A percentile compares a stretch with the other conserved stretches of the same genome.
Conservation (phyloP, 2,113 vertebrate species). For the Hydrochoerus hydrochaeris region DNA sequence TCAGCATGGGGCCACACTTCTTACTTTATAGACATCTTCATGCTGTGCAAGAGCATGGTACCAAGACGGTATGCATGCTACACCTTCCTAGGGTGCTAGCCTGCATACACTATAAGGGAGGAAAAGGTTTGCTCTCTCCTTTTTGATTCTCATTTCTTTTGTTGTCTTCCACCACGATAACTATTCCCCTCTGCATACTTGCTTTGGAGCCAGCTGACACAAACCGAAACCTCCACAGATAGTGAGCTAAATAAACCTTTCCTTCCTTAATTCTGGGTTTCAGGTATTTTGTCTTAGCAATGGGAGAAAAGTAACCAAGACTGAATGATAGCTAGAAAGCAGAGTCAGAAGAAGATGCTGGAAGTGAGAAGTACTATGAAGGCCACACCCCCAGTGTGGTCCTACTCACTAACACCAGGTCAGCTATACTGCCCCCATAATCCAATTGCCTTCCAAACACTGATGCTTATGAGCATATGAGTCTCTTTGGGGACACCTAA, state of each 20-base stretch:
- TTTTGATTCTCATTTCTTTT: background rate
- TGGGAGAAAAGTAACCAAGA: background rate
- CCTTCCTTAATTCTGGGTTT: background rate
- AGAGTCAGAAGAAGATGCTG: background rate
- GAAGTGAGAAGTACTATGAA: background rate
- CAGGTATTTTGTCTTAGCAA: background rate
- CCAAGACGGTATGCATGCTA: background rate
- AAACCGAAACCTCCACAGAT: background rate
- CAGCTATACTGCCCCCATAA: too few species aligned
- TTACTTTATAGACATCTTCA: background rate
- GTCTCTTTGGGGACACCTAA: background rate
- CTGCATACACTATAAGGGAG: background rate
- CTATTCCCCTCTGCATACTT: background rate
- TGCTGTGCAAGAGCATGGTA: background rate
- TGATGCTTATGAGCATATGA: background rate
- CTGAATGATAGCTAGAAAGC: background rate
- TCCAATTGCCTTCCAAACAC: background rate
- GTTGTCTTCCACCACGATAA: background rate
- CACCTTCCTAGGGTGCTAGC: background rate
- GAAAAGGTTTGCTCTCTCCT: background rate
- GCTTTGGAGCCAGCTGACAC: background rate
- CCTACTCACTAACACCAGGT: too few species aligned
- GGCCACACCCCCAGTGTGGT: too few species aligned
- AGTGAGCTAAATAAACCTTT: background rate
- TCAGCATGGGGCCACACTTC: too few species aligned